Evolutionary conservation across 2,113 vertebrate genomes (phyloP).

Genomic region (Hippocampus mohnikei): DNA sequence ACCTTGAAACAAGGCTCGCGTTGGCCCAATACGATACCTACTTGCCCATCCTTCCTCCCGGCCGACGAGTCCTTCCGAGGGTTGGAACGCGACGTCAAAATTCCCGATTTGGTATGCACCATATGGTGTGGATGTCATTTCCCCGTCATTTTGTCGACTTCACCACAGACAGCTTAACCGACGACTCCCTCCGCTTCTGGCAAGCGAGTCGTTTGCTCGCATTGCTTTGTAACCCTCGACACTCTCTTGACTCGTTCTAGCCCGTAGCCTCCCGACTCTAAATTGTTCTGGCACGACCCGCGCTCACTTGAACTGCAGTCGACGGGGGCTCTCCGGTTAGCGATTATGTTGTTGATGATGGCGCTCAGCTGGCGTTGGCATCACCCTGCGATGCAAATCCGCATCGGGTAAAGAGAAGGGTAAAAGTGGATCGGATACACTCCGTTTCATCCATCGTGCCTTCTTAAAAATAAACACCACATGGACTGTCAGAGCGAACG

Average conservation of each 20-base stretch:
- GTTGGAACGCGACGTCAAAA: too few species aligned
- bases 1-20: too few species aligned
- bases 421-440: slow-evolving; percentile 6
- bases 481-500: slow-evolving; percentile 3
- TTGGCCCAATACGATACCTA: too few species aligned
- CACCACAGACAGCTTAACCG: background rate
- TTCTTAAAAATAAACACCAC: slow-evolving; percentile 12
- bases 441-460: slow-evolving; percentile 32
- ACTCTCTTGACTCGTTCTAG: slow-evolving; percentile 19
- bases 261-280: slow-evolving; percentile 18
- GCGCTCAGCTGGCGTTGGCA: slow-evolving; percentile 43
- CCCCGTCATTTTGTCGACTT: background rate
- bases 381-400: slow-evolving; percentile 37
- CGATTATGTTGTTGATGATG: slow-evolving; percentile 52
- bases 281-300: slow-evolving; percentile 32
- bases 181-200: background rate
- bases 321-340: slow-evolving; percentile 20
- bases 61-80: too few species aligned
- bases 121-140: background rate
- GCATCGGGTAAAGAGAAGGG: background rate
- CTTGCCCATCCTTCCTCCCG: too few species aligned
- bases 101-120: too few species aligned
- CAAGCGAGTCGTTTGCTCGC: background rate
- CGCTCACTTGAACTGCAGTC: slow-evolving; percentile 27
- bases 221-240: slow-evolving; percentile 4